These are phyloP conservation scores for Menidia menidia DNA, from an alignment of 2,797 vertebrate genomes.

Conservation along the genomic window DNA sequence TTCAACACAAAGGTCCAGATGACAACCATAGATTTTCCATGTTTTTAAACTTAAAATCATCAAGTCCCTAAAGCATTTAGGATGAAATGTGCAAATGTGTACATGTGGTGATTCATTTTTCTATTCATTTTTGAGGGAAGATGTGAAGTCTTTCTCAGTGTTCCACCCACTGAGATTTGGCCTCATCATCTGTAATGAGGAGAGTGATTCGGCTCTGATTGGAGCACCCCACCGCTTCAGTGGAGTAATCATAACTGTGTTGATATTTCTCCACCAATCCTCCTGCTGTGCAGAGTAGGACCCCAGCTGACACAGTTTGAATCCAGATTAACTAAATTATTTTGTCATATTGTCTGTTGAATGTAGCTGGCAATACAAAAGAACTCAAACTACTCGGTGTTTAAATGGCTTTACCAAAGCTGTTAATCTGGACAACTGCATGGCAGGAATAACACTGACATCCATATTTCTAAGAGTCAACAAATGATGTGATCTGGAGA, in stretches of 20 bases:
- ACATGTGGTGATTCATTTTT: conserved; percentile 64
- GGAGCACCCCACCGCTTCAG: conserved; percentile 66
- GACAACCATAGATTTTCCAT: conserved; percentile 13
- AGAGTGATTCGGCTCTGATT: conserved; percentile 70
- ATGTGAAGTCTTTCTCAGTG: conserved; percentile 49
- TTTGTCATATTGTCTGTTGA: conserved; percentile 58
- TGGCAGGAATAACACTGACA: too few relatives aligned
- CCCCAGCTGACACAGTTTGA: conserved; percentile 67
- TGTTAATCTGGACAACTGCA: neutral
- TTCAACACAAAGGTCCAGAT: conserved; percentile 10
- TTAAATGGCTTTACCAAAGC: conserved; percentile 1
- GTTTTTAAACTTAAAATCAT: conserved; percentile 31
- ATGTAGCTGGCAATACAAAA: conserved; percentile 37
- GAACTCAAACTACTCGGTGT: conserved; percentile 20
- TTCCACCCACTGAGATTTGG: conserved; percentile 72
- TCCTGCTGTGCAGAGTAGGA: conserved; percentile 64
- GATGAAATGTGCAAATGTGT: conserved; percentile 40
- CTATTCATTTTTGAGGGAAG: conserved; percentile 65
- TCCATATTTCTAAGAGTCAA: too few relatives aligned
- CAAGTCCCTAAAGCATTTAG: conserved; percentile 25
- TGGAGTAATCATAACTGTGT: conserved; percentile 74
- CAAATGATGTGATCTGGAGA: too few relatives aligned
- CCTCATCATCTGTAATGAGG: conserved; percentile 68
- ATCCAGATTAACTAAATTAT: conserved; percentile 71
- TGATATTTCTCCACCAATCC: conserved; percentile 66